phyloP scores from a whole-genome alignment of 1,140 invertebrate species.

The Apis dorsata region DNA sequence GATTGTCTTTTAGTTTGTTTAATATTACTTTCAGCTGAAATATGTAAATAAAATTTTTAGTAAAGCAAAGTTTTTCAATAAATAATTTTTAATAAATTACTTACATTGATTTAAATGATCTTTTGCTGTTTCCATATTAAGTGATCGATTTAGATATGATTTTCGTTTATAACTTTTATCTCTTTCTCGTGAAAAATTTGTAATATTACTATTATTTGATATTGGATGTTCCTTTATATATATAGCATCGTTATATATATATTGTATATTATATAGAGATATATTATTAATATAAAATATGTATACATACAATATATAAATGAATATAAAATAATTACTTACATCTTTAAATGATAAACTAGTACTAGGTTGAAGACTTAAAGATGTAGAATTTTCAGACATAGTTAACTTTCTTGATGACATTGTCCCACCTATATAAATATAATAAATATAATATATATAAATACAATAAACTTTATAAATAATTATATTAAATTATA shows the following conservation, averaged over 20 bases:
- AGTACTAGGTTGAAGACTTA: slow-evolving; percentile 40
- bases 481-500: background rate
- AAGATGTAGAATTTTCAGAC: slow-evolving; percentile 55
- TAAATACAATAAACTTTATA: background rate
- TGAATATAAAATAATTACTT: slow-evolving; percentile 18
- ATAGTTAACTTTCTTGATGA: slow-evolving; percentile 59
- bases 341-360: slow-evolving; percentile 61
- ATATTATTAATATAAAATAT: too few species aligned
- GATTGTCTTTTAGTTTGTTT: slow-evolving; percentile 60
- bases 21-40: slow-evolving; percentile 56
- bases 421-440: slow-evolving; percentile 44
- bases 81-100: background rate
- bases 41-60: slow-evolving; percentile 12
- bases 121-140: slow-evolving; percentile 80
- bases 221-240: slow-evolving; percentile 61
- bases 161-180: slow-evolving; percentile 85
- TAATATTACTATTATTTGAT: slow-evolving; percentile 53
- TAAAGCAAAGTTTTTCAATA: background rate
- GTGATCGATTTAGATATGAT: slow-evolving; percentile 83
- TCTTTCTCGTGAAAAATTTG: slow-evolving; percentile 76
- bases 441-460: background rate
- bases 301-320: too few species aligned
- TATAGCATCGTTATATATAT: background rate
- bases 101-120: slow-evolving; percentile 69
- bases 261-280: background rate